These are phyloP conservation scores for Acropora tenuis DNA, from an alignment of 64 coral and sea anemone species.

Conservation along the genomic window DNA sequence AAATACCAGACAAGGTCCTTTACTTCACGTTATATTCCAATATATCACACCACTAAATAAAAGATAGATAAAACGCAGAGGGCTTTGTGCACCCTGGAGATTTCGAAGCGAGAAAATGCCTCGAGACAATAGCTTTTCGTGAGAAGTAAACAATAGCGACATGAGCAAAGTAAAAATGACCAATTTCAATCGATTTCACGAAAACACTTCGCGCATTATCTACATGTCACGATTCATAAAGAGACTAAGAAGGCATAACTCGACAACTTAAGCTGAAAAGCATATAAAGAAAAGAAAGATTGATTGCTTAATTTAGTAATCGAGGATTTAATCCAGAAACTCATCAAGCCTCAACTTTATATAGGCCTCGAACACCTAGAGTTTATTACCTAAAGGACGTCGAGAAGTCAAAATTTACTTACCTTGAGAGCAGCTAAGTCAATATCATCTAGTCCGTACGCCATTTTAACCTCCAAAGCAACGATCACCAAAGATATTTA, in stretches of 20 bases:
- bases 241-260: not conserved
- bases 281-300: not conserved
- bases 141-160: not conserved
- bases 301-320: not conserved
- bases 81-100: not conserved
- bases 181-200: not conserved
- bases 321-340: too few relatives aligned
- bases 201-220: not conserved
- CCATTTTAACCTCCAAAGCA: slow-evolving; percentile 55
- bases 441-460: slow-evolving; percentile 97
- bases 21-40: not conserved
- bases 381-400: not conserved
- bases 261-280: not conserved
- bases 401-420: slow-evolving; percentile 6
- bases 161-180: not conserved
- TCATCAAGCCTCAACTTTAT: too few relatives aligned
- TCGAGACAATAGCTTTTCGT: not conserved
- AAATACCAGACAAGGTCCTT: not conserved
- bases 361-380: not conserved
- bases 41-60: slow-evolving; percentile 12
- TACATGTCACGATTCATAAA: not conserved
- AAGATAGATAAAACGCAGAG: not conserved
- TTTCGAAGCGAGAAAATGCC: not conserved
- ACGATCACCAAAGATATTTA: not conserved
- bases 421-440: slow-evolving; percentile 96